Conservation (phyloP, 1,140 invertebrate species). For the Onthophagus taurus region DNA sequence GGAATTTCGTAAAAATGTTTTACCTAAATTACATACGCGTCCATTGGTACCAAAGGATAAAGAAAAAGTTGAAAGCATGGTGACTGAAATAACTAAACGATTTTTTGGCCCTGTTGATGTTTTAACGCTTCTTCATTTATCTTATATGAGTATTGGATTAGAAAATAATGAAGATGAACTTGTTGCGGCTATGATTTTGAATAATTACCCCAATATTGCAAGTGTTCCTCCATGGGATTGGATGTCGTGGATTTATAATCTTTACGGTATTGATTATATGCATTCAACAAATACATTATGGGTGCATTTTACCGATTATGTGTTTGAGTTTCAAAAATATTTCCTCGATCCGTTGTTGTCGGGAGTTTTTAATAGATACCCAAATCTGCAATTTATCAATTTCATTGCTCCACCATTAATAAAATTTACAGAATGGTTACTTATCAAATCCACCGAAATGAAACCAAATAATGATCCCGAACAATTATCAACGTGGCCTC, state of each 20-base stretch:
- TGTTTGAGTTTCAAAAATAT: conserved; percentile 36
- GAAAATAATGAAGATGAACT: conserved; percentile 34
- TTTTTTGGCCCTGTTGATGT: too few relatives aligned
- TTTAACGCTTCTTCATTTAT: too few relatives aligned
- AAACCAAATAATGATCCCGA: conserved; percentile 28
- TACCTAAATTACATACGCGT: too few relatives aligned
- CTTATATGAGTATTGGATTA: conserved; percentile 23
- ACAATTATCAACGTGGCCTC: not conserved
- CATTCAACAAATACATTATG: conserved; percentile 44
- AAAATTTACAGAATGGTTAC: conserved; percentile 32
- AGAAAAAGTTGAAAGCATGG: too few relatives aligned
- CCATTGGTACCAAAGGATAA: too few relatives aligned
- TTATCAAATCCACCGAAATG: conserved; percentile 23
- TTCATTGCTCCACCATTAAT: conserved; percentile 42
- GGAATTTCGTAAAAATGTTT: too few relatives aligned
- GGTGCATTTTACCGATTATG: conserved; percentile 45
- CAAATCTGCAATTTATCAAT: conserved; percentile 41
- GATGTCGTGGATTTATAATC: conserved; percentile 41
- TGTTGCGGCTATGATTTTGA: conserved; percentile 40
- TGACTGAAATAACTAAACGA: too few relatives aligned
- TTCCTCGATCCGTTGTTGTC: conserved; percentile 43
- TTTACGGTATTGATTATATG: conserved; percentile 40
- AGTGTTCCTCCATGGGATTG: conserved; percentile 41
- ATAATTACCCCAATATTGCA: conserved; percentile 45
- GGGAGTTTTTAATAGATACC: conserved; percentile 42